phyloP scores from a whole-genome alignment of 2,113 vertebrate genomes.

The Chionomys nivalis region DNA sequence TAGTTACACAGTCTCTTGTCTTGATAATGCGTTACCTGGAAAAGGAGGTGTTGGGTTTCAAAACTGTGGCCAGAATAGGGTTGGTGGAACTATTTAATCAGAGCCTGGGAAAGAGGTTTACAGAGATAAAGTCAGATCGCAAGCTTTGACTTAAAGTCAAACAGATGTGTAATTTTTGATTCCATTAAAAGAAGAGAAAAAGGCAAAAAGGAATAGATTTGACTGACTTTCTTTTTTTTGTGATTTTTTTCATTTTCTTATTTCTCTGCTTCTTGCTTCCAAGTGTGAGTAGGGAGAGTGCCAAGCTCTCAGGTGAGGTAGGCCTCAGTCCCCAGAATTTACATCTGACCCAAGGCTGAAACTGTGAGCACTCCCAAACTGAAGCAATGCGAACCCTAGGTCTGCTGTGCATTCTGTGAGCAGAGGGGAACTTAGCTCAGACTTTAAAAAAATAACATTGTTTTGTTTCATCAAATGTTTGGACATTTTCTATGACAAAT shows the following conservation, averaged over 20 bases:
- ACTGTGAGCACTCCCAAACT: conserved; percentile 69
- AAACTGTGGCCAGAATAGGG: background rate
- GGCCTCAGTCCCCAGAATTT: conserved; percentile 54
- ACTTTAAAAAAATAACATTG: conserved; percentile 46
- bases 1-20: conserved; percentile 14
- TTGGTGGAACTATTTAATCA: conserved; percentile 14
- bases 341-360: conserved; percentile 65
- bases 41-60: conserved; percentile 42
- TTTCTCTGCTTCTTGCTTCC: conserved; percentile 72
- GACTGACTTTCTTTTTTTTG: conserved; percentile 76
- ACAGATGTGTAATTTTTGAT: background rate
- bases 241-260: conserved; percentile 72
- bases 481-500: conserved; percentile 36
- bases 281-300: conserved; percentile 66
- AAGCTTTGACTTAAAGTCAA: conserved; percentile 43
- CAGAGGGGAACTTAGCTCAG: conserved; percentile 49
- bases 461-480: conserved; percentile 50
- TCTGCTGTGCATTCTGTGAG: conserved; percentile 20
- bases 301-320: conserved; percentile 66
- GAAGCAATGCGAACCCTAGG: conserved; percentile 44
- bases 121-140: conserved; percentile 39
- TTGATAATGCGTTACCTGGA: conserved; percentile 51
- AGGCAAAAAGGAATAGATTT: conserved; percentile 21
- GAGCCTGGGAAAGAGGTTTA: conserved; percentile 16
- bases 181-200: conserved; percentile 25